A percentile compares a stretch with the other conserved stretches of the same genome.
Evolutionary conservation across 64 coral and sea anemone genomes (phyloP).

Genomic region (Montipora cactus): DNA sequence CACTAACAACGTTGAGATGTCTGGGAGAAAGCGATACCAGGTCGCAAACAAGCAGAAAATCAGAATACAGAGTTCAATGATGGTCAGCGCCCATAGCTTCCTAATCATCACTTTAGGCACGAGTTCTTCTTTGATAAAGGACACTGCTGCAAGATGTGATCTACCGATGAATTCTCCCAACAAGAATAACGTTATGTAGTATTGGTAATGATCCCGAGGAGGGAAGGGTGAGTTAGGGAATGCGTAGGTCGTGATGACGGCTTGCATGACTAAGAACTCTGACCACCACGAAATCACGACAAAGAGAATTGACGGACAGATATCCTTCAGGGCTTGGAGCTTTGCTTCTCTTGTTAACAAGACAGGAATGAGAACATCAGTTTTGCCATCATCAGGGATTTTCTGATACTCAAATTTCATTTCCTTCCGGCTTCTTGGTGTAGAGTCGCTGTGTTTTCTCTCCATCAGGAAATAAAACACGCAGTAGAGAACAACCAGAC

Average conservation of each 20-base stretch:
- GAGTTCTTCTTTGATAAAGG: slow-evolving; percentile 59
- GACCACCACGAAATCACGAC: slow-evolving; percentile 84
- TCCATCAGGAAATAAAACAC: slow-evolving; percentile 92
- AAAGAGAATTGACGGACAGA: slow-evolving; percentile 47
- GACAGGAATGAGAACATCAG: not conserved
- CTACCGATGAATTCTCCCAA: slow-evolving; percentile 85
- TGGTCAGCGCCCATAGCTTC: slow-evolving; percentile 75
- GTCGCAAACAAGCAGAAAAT: slow-evolving; percentile 82
- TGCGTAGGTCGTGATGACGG: slow-evolving; percentile 81
- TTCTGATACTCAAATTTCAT: slow-evolving; percentile 29
- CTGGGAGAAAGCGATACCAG: slow-evolving; percentile 89
- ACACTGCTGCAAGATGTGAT: slow-evolving; percentile 72
- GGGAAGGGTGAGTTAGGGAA: slow-evolving; percentile 86
- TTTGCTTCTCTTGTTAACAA: slow-evolving; percentile 70
- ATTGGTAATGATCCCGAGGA: slow-evolving; percentile 92
- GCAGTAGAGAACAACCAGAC: slow-evolving; percentile 73
- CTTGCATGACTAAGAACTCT: slow-evolving; percentile 88
- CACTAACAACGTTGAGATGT: slow-evolving; percentile 33
- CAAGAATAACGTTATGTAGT: slow-evolving; percentile 82
- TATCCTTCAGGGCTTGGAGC: slow-evolving; percentile 62
- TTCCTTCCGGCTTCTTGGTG: not conserved
- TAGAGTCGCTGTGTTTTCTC: slow-evolving; percentile 68
- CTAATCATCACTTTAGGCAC: slow-evolving; percentile 46
- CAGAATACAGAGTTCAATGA: slow-evolving; percentile 72
- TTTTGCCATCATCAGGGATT: slow-evolving; percentile 4